phyloP scores from a whole-genome alignment of 2,113 vertebrate species.

The Embiotoca jacksoni region DNA sequence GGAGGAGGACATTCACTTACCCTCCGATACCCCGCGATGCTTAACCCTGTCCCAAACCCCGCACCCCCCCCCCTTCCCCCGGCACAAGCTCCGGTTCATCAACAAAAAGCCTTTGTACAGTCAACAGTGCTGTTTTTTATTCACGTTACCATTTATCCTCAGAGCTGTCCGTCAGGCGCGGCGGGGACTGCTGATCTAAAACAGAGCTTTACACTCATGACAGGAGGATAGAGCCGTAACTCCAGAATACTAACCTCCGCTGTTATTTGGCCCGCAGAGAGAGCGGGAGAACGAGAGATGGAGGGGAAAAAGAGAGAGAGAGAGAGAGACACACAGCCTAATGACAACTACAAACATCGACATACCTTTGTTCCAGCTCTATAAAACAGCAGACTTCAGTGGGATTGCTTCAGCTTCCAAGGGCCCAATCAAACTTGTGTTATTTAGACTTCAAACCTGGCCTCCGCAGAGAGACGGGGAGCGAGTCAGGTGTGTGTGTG shows the following conservation, averaged over 20 bases:
- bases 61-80: constrained; percentile 6
- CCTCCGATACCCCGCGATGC: constrained; percentile 44
- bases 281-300: constrained; percentile 1
- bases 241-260: constrained; percentile 76
- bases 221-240: constrained; percentile 76
- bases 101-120: constrained; percentile 74
- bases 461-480: constrained; percentile 75
- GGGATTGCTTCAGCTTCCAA: constrained; percentile 72
- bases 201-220: constrained; percentile 77
- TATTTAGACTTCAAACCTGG: constrained; percentile 85
- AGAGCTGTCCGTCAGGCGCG: constrained; percentile 75
- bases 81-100: constrained; percentile 63
- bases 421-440: constrained; percentile 82
- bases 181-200: constrained; percentile 80
- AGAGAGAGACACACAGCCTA: constrained; percentile 68
- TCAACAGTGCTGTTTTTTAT: constrained; percentile 80
- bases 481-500: constrained; percentile 67
- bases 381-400: constrained; percentile 73
- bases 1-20: constrained; percentile 60
- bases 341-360: constrained; percentile 82
- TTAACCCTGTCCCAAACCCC: constrained; percentile 73
- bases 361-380: constrained; percentile 78
- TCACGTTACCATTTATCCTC: constrained; percentile 80
- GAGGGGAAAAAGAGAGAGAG: constrained; percentile 12
- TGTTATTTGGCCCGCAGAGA: constrained; percentile 78